phyloP scores from a whole-genome alignment of 2,113 vertebrate species.

The Donacobius atricapilla region DNA sequence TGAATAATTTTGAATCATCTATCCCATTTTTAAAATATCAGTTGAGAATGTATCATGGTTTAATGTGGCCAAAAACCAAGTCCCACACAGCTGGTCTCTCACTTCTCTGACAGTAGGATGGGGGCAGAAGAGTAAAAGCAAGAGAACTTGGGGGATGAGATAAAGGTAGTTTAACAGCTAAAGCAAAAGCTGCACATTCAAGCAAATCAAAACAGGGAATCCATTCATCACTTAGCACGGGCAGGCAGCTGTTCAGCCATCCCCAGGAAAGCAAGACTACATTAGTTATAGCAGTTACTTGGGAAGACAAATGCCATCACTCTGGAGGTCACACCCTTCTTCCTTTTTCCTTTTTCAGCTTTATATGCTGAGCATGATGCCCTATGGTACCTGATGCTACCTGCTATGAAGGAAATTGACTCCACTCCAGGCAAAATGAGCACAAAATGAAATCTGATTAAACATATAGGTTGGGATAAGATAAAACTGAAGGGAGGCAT shows the following conservation, averaged over 20 bases:
- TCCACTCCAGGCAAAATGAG: not conserved
- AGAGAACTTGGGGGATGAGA: not conserved
- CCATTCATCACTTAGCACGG: not conserved
- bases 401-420: not conserved
- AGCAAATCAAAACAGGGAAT: not conserved
- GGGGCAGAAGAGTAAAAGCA: not conserved
- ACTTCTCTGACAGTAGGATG: not conserved
- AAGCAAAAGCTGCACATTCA: not conserved
- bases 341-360: not conserved
- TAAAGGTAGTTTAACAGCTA: not conserved
- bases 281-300: not conserved
- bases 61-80: not conserved
- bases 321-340: not conserved
- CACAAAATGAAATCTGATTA: not conserved
- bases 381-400: not conserved
- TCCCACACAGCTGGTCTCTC: not conserved
- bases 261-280: not conserved
- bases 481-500: not conserved
- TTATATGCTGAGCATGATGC: not conserved
- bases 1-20: not conserved
- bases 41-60: not conserved
- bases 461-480: not conserved
- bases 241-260: not conserved
- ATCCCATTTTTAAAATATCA: slow-evolving; percentile 4
- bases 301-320: not conserved